phyloP scores from a whole-genome alignment of 2,797 vertebrate genomes.

The Cirrhinus mrigala region DNA sequence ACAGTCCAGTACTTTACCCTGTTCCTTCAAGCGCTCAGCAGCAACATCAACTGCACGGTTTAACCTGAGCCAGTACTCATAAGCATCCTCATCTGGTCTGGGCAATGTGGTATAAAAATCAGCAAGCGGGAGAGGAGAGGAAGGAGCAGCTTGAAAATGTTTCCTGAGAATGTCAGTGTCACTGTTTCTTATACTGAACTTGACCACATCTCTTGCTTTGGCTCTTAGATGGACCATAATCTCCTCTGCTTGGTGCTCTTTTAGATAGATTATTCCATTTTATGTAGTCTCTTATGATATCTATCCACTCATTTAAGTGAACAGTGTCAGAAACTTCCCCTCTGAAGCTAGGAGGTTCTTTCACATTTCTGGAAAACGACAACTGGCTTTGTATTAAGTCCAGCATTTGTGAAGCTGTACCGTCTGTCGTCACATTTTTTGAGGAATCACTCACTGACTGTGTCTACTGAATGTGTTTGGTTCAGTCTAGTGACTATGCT shows the following conservation, averaged over 20 bases:
- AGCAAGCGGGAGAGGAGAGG: slow-evolving; percentile 7
- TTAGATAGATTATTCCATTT: too few species aligned
- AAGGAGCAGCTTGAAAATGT: slow-evolving; percentile 2
- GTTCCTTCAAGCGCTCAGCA: slow-evolving; percentile 11
- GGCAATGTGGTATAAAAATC: slow-evolving; percentile 37
- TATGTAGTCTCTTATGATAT: background rate
- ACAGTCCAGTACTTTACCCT: slow-evolving; percentile 1
- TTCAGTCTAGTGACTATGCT: slow-evolving; percentile 17
- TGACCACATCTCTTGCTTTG: too few species aligned
- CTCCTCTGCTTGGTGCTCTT: too few species aligned
- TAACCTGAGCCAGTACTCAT: slow-evolving; percentile 1
- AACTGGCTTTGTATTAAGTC: slow-evolving; percentile 28
- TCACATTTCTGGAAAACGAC: background rate
- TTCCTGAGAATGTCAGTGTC: background rate
- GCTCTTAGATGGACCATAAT: too few species aligned
- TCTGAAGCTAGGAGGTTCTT: slow-evolving; percentile 29
- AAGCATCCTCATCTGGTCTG: background rate
- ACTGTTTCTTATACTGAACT: too few species aligned
- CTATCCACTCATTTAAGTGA: slow-evolving; percentile 27
- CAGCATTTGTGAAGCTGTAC: slow-evolving; percentile 11
- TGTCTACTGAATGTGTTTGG: background rate
- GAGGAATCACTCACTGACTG: background rate
- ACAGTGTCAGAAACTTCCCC: slow-evolving; percentile 23
- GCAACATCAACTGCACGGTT: slow-evolving; percentile 16
- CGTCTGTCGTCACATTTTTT: background rate